These are phyloP conservation scores for Dendropsophus ebraccatus DNA, from an alignment of 2,113 vertebrate genomes.

Conservation along the genomic window DNA sequence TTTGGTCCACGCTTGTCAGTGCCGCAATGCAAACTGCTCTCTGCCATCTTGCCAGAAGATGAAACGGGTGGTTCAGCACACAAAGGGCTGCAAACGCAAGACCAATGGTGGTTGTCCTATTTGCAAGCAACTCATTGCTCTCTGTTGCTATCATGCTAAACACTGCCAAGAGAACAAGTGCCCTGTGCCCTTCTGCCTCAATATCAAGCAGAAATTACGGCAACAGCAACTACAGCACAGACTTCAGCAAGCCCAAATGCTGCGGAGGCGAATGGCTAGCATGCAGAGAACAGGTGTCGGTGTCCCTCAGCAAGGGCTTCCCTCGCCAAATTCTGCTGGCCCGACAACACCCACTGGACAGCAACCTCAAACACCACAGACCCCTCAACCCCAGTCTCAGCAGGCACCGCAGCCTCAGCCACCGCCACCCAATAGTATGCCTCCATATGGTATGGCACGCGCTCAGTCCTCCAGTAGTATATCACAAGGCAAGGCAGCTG, in stretches of 20 bases:
- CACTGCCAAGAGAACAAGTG: constrained; percentile 99
- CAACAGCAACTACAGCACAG: constrained; percentile 96
- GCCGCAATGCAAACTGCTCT: constrained; percentile 96
- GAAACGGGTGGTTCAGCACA: constrained; percentile 97
- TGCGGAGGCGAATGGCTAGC: constrained; percentile 92
- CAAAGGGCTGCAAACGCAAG: constrained; percentile 96
- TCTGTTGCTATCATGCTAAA: constrained; percentile 98
- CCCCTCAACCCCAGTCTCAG: constrained; percentile 80
- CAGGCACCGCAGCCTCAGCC: constrained; percentile 75
- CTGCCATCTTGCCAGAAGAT: constrained; percentile 98
- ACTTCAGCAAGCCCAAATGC: constrained; percentile 96
- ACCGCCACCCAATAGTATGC: constrained; percentile 73
- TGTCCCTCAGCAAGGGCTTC: constrained; percentile 82
- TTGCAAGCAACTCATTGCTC: constrained; percentile 97
- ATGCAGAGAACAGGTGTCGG: constrained; percentile 91
- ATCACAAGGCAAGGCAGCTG: constrained; percentile 79
- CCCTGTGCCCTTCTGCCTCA: constrained; percentile 96
- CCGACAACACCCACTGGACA: constrained; percentile 87
- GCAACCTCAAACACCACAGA: constrained; percentile 89
- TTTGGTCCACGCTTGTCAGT: constrained; percentile 95
- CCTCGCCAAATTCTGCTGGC: constrained; percentile 88
- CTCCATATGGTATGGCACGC: constrained; percentile 74
- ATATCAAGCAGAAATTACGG: constrained; percentile 96
- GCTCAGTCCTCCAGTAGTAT: constrained; percentile 72
- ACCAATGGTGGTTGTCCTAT: constrained; percentile 96